Base-by-base conservation (phyloP, 2,888 invertebrate species). In the Onthophagus sagittarius region DNA sequence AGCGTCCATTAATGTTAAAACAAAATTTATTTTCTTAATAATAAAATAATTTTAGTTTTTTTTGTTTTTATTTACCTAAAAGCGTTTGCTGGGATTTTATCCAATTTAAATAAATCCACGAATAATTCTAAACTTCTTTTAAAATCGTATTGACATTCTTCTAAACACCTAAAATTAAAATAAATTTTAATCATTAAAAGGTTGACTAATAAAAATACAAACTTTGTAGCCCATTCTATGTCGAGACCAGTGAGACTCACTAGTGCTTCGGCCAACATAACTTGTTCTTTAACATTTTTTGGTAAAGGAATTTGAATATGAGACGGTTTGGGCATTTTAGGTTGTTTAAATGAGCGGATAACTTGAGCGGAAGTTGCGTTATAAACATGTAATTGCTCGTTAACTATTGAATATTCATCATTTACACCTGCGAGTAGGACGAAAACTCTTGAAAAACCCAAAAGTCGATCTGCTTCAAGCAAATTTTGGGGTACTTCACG, bases 361-460 rank as follows among this genome's bases (percentile, higher is more conserved):
- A 80, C 77, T 75, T 84, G 83, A 39, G 72, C 53, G 3, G 80
- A 79, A 0, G 84, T 77, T 11, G 84, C 84, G 76, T 85, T 87
- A 62, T 89, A 88, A 81, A 93, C 87, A 80, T 89, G 88, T 9
- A 92, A 79, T 86, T 90, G 88, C 80, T 94, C 94, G 80, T 93
- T 92, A 1, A 86, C 81, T 71, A 94, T 91, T 76, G 88, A 88
- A 81, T 90, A 92, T 72, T 90, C 88, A 0, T 80, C 78, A 0
- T 85, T 85, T 23, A 87, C 85, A 4, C 81, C 80, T 0, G 86
- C 84, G 2, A 84, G 80, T 13, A 93, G 80, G 0, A 89, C 85
- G 71, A 92, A 88, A 0, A 89, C 89, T 63, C 91, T 85, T 0
- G 86, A 86, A 81, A 93, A 93, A 0, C 88, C 84, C 0, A 89